phyloP scores from a whole-genome alignment of 64 coral and sea anemone genomes.

The Pachyseris speciosa region DNA sequence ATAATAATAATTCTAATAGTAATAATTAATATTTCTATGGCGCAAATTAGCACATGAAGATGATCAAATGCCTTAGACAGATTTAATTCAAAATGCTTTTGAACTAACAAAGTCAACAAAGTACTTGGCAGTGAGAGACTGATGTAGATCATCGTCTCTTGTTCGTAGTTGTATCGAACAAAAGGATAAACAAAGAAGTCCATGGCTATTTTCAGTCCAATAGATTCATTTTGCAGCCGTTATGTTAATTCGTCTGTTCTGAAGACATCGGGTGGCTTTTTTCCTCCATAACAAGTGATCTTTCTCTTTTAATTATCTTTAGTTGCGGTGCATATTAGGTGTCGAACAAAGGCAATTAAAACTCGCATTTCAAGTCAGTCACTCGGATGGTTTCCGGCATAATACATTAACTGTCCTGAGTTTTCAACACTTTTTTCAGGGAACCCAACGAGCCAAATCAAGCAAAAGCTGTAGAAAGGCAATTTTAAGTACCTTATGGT shows the following conservation, averaged over 20 bases:
- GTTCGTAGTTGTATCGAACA: slow-evolving; percentile 11
- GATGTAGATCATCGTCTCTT: too few relatives aligned
- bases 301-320: not conserved
- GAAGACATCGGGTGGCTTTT: not conserved
- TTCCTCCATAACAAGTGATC: not conserved
- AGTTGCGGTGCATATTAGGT: not conserved
- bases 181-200: not conserved
- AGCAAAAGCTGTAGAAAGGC: too few relatives aligned
- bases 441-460: too few relatives aligned
- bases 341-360: not conserved
- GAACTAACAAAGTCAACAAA: not conserved
- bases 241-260: not conserved
- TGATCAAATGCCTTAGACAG: not conserved
- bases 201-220: not conserved
- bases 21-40: not conserved
- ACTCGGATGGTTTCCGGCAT: not conserved
- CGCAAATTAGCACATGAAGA: too few relatives aligned
- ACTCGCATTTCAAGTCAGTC: not conserved
- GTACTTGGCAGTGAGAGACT: not conserved
- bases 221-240: not conserved
- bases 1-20: not conserved
- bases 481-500: too few relatives aligned
- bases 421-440: not conserved
- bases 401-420: not conserved
- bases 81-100: not conserved